phyloP scores from a whole-genome alignment of 1,140 invertebrate genomes.

The Venustaconcha ellipsiformis region DNA sequence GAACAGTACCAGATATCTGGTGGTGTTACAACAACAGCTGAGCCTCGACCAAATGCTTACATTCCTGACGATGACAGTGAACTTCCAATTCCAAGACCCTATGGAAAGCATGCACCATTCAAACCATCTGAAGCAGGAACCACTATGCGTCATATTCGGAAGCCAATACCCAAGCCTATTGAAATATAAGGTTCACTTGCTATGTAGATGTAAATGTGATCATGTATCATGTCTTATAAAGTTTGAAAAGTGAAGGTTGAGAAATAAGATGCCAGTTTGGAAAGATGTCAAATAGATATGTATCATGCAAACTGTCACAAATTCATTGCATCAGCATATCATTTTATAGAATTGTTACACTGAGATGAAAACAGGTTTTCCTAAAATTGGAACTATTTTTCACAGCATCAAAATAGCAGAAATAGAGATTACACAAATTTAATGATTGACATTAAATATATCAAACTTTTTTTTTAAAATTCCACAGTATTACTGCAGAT shows the following conservation, averaged over 20 bases:
- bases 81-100: constrained; percentile 68
- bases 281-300: no score
- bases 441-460: no score
- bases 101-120: constrained; percentile 68
- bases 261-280: no score
- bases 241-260: background rate
- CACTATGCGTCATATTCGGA: constrained; percentile 68
- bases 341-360: no score
- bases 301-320: no score
- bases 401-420: no score
- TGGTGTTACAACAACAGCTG: constrained; percentile 66
- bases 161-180: constrained; percentile 68
- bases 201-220: background rate
- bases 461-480: no score
- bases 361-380: no score
- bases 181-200: constrained; percentile 59
- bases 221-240: background rate
- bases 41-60: constrained; percentile 69
- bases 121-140: constrained; percentile 67
- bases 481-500: no score
- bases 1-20: constrained; percentile 65
- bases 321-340: no score
- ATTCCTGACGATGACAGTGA: constrained; percentile 68
- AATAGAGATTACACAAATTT: no score
- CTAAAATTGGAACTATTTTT: no score